Base-by-base conservation (phyloP, 2,888 invertebrate species). In the Eilema sororculum region DNA sequence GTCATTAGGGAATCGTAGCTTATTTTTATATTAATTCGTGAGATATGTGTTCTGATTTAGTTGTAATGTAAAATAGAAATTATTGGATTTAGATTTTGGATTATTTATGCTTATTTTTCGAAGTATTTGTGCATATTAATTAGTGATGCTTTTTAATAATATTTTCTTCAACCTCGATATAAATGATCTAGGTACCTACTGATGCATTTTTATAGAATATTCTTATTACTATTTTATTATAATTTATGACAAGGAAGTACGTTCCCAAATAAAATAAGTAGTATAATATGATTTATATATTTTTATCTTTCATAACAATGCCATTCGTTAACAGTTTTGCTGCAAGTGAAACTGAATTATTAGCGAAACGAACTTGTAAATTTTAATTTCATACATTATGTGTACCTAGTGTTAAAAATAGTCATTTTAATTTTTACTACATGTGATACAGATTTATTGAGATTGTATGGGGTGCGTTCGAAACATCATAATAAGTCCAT, bases 1-100 rank as follows among this genome's bases (percentile, higher is more conserved):
- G 52, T 52, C 46, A 20, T 46, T 52, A 52, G 52, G 20, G 52
- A 52, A 52, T 52, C 52, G 52, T 52, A 52, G n/a, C 52, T 52
- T 52, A 52, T 52, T 46, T 46, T 46, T n/a, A 3, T 52, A 52
- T 52, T n/a, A 52, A n/a, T 52, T n/a, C 3, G 2, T 20, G n/a
- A 9, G 9, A 52, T 52, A 2, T n/a, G 8, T 52, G 52, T 52
- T 41, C 16, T 20, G 6, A 46, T 46, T 46, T 16, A 46, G 20
- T 20, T 28, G 5, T 4, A 4, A 28, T 28, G 3, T 28, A n/a
- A n/a, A n/a, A n/a, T n/a, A n/a, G n/a, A n/a, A n/a, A n/a, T n/a
- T n/a, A n/a, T n/a, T n/a, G n/a, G n/a, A n/a, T n/a, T n/a, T n/a
- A n/a, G n/a, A n/a, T n/a, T n/a, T n/a, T n/a, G n/a, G n/a, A n/a